phyloP scores from a whole-genome alignment of 2,888 invertebrate species.

The Ophonus ardosiacus region DNA sequence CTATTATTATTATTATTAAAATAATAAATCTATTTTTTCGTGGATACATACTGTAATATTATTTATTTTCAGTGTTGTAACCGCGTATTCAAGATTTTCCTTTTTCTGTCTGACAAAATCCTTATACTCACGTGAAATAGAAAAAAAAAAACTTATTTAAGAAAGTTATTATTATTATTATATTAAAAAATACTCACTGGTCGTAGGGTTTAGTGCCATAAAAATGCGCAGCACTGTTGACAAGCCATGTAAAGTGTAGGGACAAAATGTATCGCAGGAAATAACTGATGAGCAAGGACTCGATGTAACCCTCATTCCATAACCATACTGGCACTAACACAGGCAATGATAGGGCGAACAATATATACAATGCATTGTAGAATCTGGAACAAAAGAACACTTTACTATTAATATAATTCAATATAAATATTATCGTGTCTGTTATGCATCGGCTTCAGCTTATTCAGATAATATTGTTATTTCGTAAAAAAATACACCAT shows the following conservation, averaged over 20 bases:
- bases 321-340: conserved; percentile 81
- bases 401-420: not conserved
- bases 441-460: no score
- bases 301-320: conserved; percentile 83
- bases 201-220: conserved; percentile 89
- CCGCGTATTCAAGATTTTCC: no score
- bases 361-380: conserved; percentile 80
- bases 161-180: no score
- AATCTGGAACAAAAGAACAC: conserved; percentile 76
- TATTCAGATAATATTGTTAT: no score
- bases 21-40: no score
- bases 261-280: conserved; percentile 80
- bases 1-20: no score
- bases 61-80: no score
- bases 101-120: no score
- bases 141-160: no score
- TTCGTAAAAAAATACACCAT: no score
- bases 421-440: not conserved
- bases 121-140: no score
- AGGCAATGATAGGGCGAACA: conserved; percentile 81
- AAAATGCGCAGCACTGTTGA: conserved; percentile 89
- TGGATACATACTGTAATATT: no score
- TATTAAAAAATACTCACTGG: conserved; percentile 75
- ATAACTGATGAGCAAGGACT: conserved; percentile 80
- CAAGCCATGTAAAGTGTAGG: conserved; percentile 89